These are phyloP conservation scores for Pseudomyrmex flavicornis DNA, from an alignment of 1,140 invertebrate genomes.

Conservation along the genomic window DNA sequence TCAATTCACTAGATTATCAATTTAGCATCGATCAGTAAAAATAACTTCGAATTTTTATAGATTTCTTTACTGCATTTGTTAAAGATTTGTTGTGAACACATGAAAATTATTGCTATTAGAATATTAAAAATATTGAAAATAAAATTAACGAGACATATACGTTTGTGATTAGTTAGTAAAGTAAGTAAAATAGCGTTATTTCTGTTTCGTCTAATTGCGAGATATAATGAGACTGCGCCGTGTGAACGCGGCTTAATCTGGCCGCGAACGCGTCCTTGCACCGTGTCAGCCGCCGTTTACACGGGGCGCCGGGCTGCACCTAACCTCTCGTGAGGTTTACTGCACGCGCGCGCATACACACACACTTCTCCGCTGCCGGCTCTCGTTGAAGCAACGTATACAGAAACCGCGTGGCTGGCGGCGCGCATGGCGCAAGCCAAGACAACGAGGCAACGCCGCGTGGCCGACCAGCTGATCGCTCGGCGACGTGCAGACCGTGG, in stretches of 20 bases:
- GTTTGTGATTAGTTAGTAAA: background rate
- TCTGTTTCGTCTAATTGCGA: background rate
- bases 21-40: background rate
- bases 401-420: slow-evolving; percentile 81
- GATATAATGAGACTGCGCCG: background rate
- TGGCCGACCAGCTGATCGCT: slow-evolving; percentile 80
- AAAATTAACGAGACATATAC: background rate
- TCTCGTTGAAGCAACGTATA: slow-evolving; percentile 67
- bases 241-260: slow-evolving; percentile 52
- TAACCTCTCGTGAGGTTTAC: slow-evolving; percentile 65
- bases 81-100: background rate
- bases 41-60: background rate
- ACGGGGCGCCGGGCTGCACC: slow-evolving; percentile 74
- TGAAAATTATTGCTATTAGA: background rate
- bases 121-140: background rate
- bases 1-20: slow-evolving; percentile 13
- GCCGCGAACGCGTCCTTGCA: slow-evolving; percentile 70
- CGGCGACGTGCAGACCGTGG: slow-evolving; percentile 71
- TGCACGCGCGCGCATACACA: slow-evolving; percentile 37
- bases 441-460: slow-evolving; percentile 77
- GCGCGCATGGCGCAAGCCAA: slow-evolving; percentile 61
- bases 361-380: slow-evolving; percentile 20
- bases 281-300: slow-evolving; percentile 70
- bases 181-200: too few species aligned
- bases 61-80: background rate